Evolutionary conservation across 1,140 invertebrate species (phyloP).

Genomic region (Diachasmimorpha longicaudata): DNA sequence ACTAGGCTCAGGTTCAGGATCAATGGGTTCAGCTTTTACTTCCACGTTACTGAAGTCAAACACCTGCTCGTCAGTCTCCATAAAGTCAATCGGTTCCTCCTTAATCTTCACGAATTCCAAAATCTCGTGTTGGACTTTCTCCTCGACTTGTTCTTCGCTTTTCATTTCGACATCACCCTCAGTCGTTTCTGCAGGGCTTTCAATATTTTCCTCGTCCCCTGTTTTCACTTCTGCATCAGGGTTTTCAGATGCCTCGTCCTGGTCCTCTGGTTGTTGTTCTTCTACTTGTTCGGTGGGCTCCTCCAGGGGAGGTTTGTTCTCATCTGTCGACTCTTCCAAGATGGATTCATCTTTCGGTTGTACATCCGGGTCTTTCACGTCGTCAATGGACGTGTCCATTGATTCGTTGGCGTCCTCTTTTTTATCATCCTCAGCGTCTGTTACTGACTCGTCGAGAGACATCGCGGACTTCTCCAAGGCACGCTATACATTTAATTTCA

Average conservation of each 20-base stretch:
- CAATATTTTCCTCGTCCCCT: slow-evolving; percentile 22
- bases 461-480: slow-evolving; percentile 43
- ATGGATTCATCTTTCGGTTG: slow-evolving; percentile 44
- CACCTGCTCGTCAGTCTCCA: slow-evolving; percentile 32
- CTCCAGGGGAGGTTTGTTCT: slow-evolving; percentile 33
- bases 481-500: slow-evolving; percentile 34
- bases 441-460: slow-evolving; percentile 22
- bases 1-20: slow-evolving; percentile 66
- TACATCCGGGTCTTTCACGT: slow-evolving; percentile 56
- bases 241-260: neutral
- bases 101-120: slow-evolving; percentile 67
- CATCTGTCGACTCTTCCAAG: slow-evolving; percentile 51
- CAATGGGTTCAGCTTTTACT: slow-evolving; percentile 68
- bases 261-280: slow-evolving; percentile 39
- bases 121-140: slow-evolving; percentile 14
- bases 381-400: slow-evolving; percentile 59
- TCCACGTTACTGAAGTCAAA: slow-evolving; percentile 55
- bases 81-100: slow-evolving; percentile 52
- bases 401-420: slow-evolving; percentile 31
- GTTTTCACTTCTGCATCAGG: slow-evolving; percentile 4
- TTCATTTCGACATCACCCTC: neutral
- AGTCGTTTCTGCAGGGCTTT: neutral
- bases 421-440: slow-evolving; percentile 39
- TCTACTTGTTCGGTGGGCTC: slow-evolving; percentile 38
- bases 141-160: slow-evolving; percentile 42